phyloP scores from a whole-genome alignment of 2,888 invertebrate species.

The Erannis defoliaria region DNA sequence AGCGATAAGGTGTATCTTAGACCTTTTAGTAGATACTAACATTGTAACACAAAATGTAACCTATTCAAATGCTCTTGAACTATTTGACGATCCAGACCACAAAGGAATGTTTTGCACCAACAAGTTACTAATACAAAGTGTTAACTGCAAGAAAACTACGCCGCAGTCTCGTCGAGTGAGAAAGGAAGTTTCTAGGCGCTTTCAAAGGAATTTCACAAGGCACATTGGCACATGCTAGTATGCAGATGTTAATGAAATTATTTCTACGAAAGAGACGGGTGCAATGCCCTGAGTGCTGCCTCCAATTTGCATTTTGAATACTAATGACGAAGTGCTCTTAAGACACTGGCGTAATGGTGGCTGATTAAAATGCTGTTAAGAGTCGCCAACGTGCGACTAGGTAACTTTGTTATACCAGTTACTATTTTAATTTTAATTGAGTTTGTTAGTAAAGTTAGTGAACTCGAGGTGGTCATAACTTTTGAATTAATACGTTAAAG shows the following conservation, averaged over 20 bases:
- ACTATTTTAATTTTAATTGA: slow-evolving; percentile 8
- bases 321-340: slow-evolving; percentile 73
- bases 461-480: not conserved
- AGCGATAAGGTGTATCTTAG: too few species aligned
- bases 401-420: slow-evolving; percentile 12
- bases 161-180: not conserved
- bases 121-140: slow-evolving; percentile 35
- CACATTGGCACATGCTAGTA: slow-evolving; percentile 67
- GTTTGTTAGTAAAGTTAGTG: not conserved
- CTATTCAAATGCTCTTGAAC: not conserved
- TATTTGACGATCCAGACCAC: not conserved
- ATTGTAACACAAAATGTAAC: not conserved
- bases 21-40: slow-evolving; percentile 49
- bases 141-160: slow-evolving; percentile 8
- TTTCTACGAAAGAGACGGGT: slow-evolving; percentile 82
- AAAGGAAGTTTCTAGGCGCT: slow-evolving; percentile 54
- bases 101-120: slow-evolving; percentile 2
- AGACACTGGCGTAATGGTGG: slow-evolving; percentile 65
- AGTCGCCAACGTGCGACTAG: slow-evolving; percentile 25
- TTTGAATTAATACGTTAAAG: too few species aligned
- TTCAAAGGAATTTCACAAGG: slow-evolving; percentile 66
- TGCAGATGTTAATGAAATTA: slow-evolving; percentile 84
- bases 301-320: slow-evolving; percentile 84
- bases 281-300: slow-evolving; percentile 75
- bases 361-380: slow-evolving; percentile 58